Conservation (phyloP, 2,888 invertebrate species). For the Pediacus dermestoides region DNA sequence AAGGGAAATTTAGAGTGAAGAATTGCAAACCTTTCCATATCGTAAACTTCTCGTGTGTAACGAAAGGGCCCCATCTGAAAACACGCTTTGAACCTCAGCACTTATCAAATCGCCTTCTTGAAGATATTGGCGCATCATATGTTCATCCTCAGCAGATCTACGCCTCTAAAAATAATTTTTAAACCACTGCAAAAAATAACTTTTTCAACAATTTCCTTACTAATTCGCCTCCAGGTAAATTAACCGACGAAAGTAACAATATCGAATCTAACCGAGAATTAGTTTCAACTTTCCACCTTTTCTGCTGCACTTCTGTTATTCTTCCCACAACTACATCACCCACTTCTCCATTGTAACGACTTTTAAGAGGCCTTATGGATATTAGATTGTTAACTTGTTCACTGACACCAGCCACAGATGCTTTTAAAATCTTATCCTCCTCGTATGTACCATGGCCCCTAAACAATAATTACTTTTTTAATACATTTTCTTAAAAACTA, state of each 20-base stretch:
- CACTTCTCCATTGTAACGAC: constrained; percentile 88
- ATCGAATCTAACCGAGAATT: constrained; percentile 86
- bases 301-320: constrained; percentile 89
- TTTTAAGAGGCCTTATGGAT: constrained; percentile 86
- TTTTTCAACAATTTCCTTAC: constrained; percentile 53
- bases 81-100: constrained; percentile 94
- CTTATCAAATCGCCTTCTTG: constrained; percentile 95
- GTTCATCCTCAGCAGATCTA: constrained; percentile 92
- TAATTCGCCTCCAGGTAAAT: constrained; percentile 96
- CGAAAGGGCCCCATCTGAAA: constrained; percentile 86
- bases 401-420: constrained; percentile 92
- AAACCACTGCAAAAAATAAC: constrained; percentile 2
- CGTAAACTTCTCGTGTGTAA: constrained; percentile 94
- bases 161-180: constrained; percentile 65
- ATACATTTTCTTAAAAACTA: constrained; percentile 9
- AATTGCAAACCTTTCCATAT: constrained; percentile 79
- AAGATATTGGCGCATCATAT: constrained; percentile 93
- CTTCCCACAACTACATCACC: constrained; percentile 97
- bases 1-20: neutral
- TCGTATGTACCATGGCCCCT: constrained; percentile 97
- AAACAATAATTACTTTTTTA: constrained; percentile 19
- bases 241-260: constrained; percentile 86
- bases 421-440: constrained; percentile 75
- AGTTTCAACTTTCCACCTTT: constrained; percentile 92
- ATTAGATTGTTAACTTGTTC: constrained; percentile 94